These are phyloP conservation scores for Phylloscopus trochiloides DNA, from an alignment of 2,113 vertebrate genomes.

Conservation along the genomic window DNA sequence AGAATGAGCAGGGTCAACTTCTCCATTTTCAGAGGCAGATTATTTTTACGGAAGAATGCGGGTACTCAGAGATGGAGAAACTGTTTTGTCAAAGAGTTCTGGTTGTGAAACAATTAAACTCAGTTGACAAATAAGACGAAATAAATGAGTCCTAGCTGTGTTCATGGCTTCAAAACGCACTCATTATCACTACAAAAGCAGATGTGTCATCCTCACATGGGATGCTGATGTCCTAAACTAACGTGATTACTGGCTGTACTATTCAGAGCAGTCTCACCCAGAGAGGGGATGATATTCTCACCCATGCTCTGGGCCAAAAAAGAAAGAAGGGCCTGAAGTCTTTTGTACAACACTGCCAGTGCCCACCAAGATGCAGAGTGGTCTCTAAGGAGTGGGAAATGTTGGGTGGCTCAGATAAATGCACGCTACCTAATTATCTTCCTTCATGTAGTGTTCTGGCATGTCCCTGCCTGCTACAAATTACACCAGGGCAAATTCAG, in stretches of 20 bases:
- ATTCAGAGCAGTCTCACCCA: background rate
- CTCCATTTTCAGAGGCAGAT: background rate
- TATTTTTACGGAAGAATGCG: background rate
- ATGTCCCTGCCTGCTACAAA: background rate
- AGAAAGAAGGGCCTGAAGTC: background rate
- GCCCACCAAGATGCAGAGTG: background rate
- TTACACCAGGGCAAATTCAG: background rate
- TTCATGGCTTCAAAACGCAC: background rate
- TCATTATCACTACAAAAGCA: background rate
- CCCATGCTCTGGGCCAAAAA: background rate
- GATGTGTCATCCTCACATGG: fast-evolving
- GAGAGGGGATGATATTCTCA: background rate
- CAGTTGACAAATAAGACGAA: background rate
- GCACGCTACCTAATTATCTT: background rate
- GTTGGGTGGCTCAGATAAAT: background rate
- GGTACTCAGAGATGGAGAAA: background rate
- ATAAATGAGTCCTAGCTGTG: background rate
- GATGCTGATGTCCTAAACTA: background rate
- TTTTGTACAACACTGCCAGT: background rate
- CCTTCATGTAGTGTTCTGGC: background rate
- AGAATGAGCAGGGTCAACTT: constrained; percentile 7
- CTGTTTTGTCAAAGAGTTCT: background rate
- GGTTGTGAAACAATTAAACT: background rate
- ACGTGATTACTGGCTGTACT: background rate
- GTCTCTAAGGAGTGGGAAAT: background rate